Percentiles rank a stretch among this genome's conserved stretches.
Evolutionary conservation across 1,140 invertebrate species (phyloP).

Genomic region (Trachymyrmex septentrionalis): DNA sequence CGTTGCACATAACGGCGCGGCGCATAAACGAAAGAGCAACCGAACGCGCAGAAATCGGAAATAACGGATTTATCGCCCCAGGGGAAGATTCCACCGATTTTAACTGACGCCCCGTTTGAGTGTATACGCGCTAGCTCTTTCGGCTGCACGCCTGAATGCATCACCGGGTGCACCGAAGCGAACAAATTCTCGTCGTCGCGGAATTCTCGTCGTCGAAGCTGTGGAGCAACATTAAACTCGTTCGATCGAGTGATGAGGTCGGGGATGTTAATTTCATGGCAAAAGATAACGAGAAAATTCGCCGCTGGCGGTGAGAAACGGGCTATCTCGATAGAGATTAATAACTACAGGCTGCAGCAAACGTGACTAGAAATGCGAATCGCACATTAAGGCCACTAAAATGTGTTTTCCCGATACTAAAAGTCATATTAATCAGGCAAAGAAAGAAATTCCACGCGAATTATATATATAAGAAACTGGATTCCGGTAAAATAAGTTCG

Average conservation of each 20-base stretch:
- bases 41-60: conserved; percentile 39
- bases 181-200: not conserved
- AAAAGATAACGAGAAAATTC: conserved; percentile 51
- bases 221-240: conserved; percentile 43
- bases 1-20: not conserved
- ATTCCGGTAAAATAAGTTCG: too few relatives aligned
- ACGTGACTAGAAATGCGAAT: conserved; percentile 24
- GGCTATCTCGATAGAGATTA: conserved; percentile 36
- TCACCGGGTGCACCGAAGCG: conserved; percentile 7
- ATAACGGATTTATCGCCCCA: conserved; percentile 53
- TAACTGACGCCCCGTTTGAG: conserved; percentile 33
- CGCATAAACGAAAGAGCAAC: conserved; percentile 11
- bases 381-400: not conserved
- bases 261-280: conserved; percentile 56
- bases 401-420: conserved; percentile 8
- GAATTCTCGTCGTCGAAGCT: conserved; percentile 11
- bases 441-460: not conserved
- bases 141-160: conserved; percentile 19
- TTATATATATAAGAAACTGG: too few relatives aligned
- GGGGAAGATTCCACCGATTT: conserved; percentile 54
- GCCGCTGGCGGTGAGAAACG: not conserved
- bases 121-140: conserved; percentile 10
- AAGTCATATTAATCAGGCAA: conserved; percentile 5
- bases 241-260: conserved; percentile 12
- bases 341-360: conserved; percentile 23